phyloP scores from a whole-genome alignment of 30 jellyfish, hydroid and myxozoan genomes.

The Hydra vulgaris region DNA sequence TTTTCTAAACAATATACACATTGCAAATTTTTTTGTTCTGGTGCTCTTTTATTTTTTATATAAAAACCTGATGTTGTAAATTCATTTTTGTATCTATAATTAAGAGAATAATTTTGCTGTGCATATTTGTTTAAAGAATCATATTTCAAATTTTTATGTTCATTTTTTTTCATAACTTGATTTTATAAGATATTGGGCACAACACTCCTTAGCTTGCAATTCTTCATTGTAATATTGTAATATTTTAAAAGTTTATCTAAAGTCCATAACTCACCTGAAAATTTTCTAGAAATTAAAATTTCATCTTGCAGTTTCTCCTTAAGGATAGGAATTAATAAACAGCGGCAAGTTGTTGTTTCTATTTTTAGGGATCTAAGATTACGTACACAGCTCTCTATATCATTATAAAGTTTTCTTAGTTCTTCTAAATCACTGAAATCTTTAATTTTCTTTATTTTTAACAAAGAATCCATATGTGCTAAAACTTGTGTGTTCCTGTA shows the following conservation, averaged over 20 bases:
- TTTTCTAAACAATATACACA: background rate
- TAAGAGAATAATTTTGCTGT: background rate
- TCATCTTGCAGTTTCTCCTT: background rate
- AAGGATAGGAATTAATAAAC: background rate
- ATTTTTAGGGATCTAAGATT: background rate
- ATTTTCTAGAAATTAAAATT: background rate
- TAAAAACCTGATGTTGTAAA: background rate
- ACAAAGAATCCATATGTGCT: background rate
- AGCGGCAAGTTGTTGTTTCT: background rate
- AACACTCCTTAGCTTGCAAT: background rate
- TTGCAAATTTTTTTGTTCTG: background rate
- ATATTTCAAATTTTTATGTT: background rate
- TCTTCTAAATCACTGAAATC: background rate
- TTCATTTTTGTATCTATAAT: background rate
- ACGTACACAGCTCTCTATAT: background rate
- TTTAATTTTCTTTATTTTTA: too few species aligned
- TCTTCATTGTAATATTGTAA: background rate
- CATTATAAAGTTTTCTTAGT: background rate
- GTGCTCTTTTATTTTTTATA: background rate
- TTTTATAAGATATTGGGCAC: background rate
- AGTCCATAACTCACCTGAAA: background rate
- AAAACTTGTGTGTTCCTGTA: background rate
- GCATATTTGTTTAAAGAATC: background rate
- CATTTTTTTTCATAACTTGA: background rate
- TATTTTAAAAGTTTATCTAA: background rate